Conservation (phyloP, 2,113 vertebrate species). For the Brachionichthys hirsutus region DNA sequence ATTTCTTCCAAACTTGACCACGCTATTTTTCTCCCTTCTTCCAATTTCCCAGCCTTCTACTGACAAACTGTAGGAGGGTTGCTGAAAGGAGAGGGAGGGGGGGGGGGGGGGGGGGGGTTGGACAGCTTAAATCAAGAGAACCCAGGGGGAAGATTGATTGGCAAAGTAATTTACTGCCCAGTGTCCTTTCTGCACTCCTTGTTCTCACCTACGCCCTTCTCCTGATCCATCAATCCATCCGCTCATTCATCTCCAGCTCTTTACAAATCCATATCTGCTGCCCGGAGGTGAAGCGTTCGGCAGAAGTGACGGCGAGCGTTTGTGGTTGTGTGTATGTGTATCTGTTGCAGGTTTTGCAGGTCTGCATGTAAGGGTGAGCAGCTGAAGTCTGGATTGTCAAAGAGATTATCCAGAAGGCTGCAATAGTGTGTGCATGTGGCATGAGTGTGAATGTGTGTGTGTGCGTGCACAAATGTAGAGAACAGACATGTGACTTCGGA, state of each 20-base stretch:
- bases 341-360: slow-evolving; percentile 35
- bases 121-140: slow-evolving; percentile 73
- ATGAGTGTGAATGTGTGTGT: slow-evolving; percentile 1
- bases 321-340: slow-evolving; percentile 29
- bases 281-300: slow-evolving; percentile 52
- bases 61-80: slow-evolving; percentile 75
- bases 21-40: slow-evolving; percentile 18
- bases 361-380: slow-evolving; percentile 4
- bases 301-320: slow-evolving; percentile 33
- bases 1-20: slow-evolving; percentile 31
- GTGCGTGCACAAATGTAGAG: slow-evolving; percentile 26
- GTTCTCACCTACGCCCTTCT: slow-evolving; percentile 46
- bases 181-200: slow-evolving; percentile 56
- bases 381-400: slow-evolving; percentile 20
- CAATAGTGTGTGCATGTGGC: slow-evolving; percentile 4
- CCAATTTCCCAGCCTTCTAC: slow-evolving; percentile 50
- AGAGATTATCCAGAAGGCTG: slow-evolving; percentile 20
- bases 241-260: slow-evolving; percentile 36
- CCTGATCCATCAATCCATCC: slow-evolving; percentile 51
- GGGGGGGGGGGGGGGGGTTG: slow-evolving; percentile 71
- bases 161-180: slow-evolving; percentile 79
- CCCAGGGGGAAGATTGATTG: slow-evolving; percentile 78
- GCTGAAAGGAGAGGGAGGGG: slow-evolving; percentile 69
- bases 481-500: slow-evolving; percentile 42
- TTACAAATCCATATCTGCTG: slow-evolving; percentile 59